phyloP scores from a whole-genome alignment of 2,113 vertebrate species.

The Planiliza haematocheilus region DNA sequence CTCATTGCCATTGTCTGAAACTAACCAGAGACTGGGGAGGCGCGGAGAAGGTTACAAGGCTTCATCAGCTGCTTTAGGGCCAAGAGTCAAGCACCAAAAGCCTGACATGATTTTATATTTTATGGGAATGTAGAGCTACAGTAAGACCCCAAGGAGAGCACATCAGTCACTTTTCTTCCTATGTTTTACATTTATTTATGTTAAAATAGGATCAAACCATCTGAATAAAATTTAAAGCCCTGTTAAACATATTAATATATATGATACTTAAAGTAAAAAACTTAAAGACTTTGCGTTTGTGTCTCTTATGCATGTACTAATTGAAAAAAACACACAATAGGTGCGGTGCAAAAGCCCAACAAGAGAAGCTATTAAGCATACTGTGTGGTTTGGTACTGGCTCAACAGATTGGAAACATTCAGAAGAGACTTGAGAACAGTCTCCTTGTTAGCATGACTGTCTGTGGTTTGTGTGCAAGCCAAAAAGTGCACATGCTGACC shows the following conservation, averaged over 20 bases:
- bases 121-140: not conserved
- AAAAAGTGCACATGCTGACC: conserved; percentile 23
- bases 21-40: conserved; percentile 84
- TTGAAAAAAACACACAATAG: not conserved
- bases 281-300: too few relatives aligned
- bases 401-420: conserved; percentile 20
- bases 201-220: too few relatives aligned
- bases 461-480: conserved; percentile 11
- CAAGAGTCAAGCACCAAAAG: conserved; percentile 25
- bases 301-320: not conserved
- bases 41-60: conserved; percentile 3
- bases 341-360: not conserved
- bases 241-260: not conserved
- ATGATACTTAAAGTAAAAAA: too few relatives aligned
- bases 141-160: not conserved
- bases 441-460: conserved; percentile 18
- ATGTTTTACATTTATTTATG: not conserved
- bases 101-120: not conserved
- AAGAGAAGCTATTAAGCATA: not conserved
- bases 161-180: not conserved
- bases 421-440: not conserved
- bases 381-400: conserved; percentile 15
- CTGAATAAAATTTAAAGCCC: too few relatives aligned
- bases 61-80: conserved; percentile 58
- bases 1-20: conserved; percentile 83